Evolutionary conservation across 1,140 invertebrate species (phyloP), one percentile per base, ranked within the genome.

Genomic region (Papilio machaon): DNA sequence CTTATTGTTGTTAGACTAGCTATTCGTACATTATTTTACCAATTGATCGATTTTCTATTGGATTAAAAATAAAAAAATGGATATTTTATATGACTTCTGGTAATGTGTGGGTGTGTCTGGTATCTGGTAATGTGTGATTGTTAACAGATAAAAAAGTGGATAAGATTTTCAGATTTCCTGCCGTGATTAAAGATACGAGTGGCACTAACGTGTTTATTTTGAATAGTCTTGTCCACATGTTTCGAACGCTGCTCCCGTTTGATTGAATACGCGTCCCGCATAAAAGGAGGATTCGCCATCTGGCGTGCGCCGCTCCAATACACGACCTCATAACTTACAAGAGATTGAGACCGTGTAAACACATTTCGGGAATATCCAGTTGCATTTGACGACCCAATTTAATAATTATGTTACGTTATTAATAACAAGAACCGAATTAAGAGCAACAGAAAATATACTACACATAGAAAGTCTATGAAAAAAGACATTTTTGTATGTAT

Each of bases 271-370:
- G 83, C 74, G 87, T 90, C 88, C 88, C 88, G 88, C 87, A 93
- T 90, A 91, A 91, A 89, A 91, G 86, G 88, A 93, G 88, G 88
- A 92, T 89, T 90, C 87, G 89, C 90, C 92, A 93, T 92, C 92
- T 93, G 92, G 88, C 85, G 82, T 75, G 82, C 88, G 85, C 83
- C 84, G 75, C 80, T 76, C 49, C 84, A 81, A 79, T 84, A 83
- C 84, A 79, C 83, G 84, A 86, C 88, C 85, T 91, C 88, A 90
- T 84, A 83, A 87, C 83, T 78, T 83, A 73, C 79, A 54, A 73
- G 80, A 81, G 79, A 82, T 84, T 76, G 82, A 81, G 83, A 85
- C 77, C 82, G 81, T 84, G 84, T 84, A 82, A 82, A 78, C 78
- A 74, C 64, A 64, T 79, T 81, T 80, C 43, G 74, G 74, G 67